These are phyloP conservation scores for Dryobotodes eremita DNA, from an alignment of 2,888 invertebrate genomes.

Conservation along the genomic window DNA sequence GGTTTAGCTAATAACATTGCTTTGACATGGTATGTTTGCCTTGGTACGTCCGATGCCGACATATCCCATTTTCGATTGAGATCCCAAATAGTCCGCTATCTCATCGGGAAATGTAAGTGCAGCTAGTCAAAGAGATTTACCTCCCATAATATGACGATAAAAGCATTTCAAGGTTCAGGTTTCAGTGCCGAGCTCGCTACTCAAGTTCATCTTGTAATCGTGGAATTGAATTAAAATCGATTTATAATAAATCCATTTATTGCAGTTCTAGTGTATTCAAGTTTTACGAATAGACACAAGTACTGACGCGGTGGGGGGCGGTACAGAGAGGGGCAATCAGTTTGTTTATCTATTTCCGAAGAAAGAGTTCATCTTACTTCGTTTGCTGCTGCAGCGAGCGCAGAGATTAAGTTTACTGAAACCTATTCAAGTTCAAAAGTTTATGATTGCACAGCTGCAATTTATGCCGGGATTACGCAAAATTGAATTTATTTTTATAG, in stretches of 20 bases:
- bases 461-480: not conserved
- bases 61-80: not conserved
- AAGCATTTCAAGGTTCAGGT: slow-evolving; percentile 13
- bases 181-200: not conserved
- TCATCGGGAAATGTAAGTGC: slow-evolving; percentile 8
- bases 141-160: not conserved
- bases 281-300: not conserved
- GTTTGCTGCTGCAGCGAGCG: not conserved
- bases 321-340: not conserved
- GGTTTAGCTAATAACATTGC: not conserved
- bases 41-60: not conserved
- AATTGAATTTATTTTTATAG: too few relatives aligned
- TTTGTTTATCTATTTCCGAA: slow-evolving; percentile 17
- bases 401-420: slow-evolving; percentile 2
- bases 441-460: not conserved
- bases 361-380: slow-evolving; percentile 8
- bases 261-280: slow-evolving; percentile 2
- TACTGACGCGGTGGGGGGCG: not conserved
- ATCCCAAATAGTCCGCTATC: not conserved
- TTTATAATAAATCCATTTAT: not conserved
- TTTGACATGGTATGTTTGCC: not conserved
- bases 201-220: slow-evolving; percentile 13
- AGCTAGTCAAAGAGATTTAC: not conserved
- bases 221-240: not conserved
- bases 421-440: slow-evolving; percentile 20